These are phyloP conservation scores for Pegoplata infirma DNA, from an alignment of 2,888 invertebrate genomes.

Conservation along the genomic window DNA sequence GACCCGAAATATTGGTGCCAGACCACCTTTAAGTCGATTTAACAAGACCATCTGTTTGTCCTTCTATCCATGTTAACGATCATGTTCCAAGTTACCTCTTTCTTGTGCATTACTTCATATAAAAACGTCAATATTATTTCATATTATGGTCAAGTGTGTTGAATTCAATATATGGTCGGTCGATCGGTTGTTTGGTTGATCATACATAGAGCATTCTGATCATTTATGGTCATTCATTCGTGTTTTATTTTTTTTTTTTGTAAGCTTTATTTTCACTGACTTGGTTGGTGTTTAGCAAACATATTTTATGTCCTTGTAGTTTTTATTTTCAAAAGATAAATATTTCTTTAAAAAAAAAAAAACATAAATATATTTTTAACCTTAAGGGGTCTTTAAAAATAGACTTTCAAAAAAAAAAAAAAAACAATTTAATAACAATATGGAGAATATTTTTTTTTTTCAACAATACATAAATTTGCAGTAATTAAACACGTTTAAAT, in stretches of 20 bases:
- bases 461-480: conserved; percentile 46
- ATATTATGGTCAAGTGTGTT: conserved; percentile 36
- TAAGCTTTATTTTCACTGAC: background rate
- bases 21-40: no score
- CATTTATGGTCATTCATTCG: background rate
- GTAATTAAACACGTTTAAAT: conserved; percentile 53
- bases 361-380: conserved; percentile 32
- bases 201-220: background rate
- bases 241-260: conserved; percentile 7
- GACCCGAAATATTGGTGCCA: no score
- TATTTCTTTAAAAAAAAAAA: conserved; percentile 43
- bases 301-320: conserved; percentile 48
- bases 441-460: background rate
- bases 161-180: background rate
- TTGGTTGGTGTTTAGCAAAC: conserved; percentile 14
- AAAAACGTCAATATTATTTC: background rate
- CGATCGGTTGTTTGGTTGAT: background rate
- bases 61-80: no score
- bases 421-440: background rate
- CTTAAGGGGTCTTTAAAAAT: conserved; percentile 35
- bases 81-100: no score
- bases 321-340: conserved; percentile 46
- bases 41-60: no score
- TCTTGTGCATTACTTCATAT: no score
- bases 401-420: background rate